Evolutionary conservation across 30 jellyfish, hydroid and myxozoan species (phyloP).

Genomic region (Mastigias papua): DNA sequence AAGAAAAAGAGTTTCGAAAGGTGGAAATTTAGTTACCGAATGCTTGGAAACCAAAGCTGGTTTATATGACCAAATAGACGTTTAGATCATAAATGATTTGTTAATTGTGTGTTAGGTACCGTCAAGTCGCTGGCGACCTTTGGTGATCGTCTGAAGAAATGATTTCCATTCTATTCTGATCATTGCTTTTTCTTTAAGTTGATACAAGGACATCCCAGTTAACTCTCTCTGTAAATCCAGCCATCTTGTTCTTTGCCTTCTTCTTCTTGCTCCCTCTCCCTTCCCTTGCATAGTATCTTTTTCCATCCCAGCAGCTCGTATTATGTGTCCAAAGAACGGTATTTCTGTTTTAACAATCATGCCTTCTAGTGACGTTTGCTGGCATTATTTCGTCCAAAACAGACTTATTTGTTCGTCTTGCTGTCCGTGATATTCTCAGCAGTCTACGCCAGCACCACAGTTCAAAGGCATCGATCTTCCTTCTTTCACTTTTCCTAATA

Average conservation of each 20-base stretch:
- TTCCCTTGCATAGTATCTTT: slow-evolving; percentile 21
- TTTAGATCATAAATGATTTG: no score
- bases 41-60: no score
- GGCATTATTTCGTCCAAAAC: slow-evolving; percentile 5
- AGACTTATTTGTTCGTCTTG: background rate
- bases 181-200: background rate
- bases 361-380: background rate
- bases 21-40: no score
- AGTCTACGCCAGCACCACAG: background rate
- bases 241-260: slow-evolving; percentile 11
- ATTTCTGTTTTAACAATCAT: slow-evolving; percentile 6
- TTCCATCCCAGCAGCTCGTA: slow-evolving; percentile 25
- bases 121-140: slow-evolving; percentile 16
- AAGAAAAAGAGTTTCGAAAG: no score
- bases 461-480: slow-evolving; percentile 14
- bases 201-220: background rate
- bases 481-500: slow-evolving; percentile 6
- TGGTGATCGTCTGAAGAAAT: slow-evolving; percentile 13
- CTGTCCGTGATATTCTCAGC: slow-evolving; percentile 5
- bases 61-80: no score
- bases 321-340: slow-evolving; percentile 2
- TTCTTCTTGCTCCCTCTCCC: slow-evolving; percentile 25
- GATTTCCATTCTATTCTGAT: background rate
- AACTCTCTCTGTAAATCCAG: background rate
- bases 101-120: slow-evolving; percentile 9